Conservation (phyloP, 2,797 vertebrate genomes). For the Pteronotus mesoamericanus region DNA sequence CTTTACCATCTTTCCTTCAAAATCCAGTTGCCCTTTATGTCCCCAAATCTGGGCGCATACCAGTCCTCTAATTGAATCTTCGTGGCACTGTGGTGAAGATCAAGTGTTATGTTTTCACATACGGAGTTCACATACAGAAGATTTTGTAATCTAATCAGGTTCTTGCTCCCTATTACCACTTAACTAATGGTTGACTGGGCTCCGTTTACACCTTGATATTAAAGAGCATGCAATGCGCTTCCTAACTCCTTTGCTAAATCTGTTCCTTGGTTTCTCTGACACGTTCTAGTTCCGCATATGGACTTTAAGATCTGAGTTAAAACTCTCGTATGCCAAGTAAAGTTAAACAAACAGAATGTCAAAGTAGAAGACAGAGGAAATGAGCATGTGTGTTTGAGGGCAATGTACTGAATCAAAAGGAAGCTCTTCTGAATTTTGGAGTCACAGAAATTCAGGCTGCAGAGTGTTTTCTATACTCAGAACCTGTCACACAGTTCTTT, state of each 20-base stretch:
- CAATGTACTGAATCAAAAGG: not conserved
- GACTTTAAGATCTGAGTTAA: constrained; percentile 34
- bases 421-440: not conserved
- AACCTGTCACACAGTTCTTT: constrained; percentile 9
- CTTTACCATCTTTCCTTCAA: constrained; percentile 71
- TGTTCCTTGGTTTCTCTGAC: not conserved
- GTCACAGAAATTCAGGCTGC: not conserved
- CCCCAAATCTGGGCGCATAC: constrained; percentile 73
- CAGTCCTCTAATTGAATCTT: constrained; percentile 73
- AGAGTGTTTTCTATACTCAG: not conserved
- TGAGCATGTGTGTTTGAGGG: not conserved
- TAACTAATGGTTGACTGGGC: constrained; percentile 56
- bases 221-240: not conserved
- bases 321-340: not conserved
- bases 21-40: constrained; percentile 77
- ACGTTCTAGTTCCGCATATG: not conserved
- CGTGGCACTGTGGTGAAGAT: constrained; percentile 58
- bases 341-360: constrained; percentile 44
- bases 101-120: constrained; percentile 72
- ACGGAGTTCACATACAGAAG: constrained; percentile 33
- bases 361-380: not conserved
- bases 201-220: constrained; percentile 52
- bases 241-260: not conserved
- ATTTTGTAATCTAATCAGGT: constrained; percentile 69
- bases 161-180: constrained; percentile 42